Base-by-base conservation (phyloP, 2,797 vertebrate species). In the Bryconaethiops microstoma region DNA sequence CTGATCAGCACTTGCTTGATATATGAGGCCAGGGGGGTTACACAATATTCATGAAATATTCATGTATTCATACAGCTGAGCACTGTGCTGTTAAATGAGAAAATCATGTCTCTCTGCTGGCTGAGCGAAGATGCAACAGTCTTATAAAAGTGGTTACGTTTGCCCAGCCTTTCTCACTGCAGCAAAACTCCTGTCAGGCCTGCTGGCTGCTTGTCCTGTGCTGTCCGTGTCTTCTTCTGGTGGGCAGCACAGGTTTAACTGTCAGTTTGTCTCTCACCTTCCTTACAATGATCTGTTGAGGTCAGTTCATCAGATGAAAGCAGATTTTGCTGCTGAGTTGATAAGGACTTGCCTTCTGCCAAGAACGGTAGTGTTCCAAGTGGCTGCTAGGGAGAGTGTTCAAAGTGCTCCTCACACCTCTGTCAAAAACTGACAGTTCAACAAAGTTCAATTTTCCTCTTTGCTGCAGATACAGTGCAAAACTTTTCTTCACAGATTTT, bases 41-140 rank as follows among this genome's bases (percentile, higher is more conserved):
- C 9, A 7, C 45, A 50, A 70, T 52, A 52, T 25, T 70, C 45
- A 52, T 70, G 68, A 70, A 70, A 70, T 69, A 45, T 69, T 48
- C 40, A 45, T 70, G 45, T 16, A 16, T 48, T 70, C 48, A 50
- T 70, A 70, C 23, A 70, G 19, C 21, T 23, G 45, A 52, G 25
- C 25, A 25, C 23, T 25, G 45, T 17, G 21, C 68, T 29, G 45
- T n/a, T 68, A 68, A 64, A 64, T 64, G 62, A 64, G 65, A 45
- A 68, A 68, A 70, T 70, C 62, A 39, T 70, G 68, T 52, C 68
- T 52, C 21, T 70, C 68, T 52, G 68, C 68, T 5, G 12, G 21
- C 21, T 25, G 48, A 70, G 68, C 45, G 23, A 25, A 19, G 68
- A 52, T 29, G 45, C 48, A 70, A 50, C 45, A 70, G 16, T n/a